Evolutionary conservation across 2,113 vertebrate species (phyloP), one percentile per base, ranked within the genome.

Genomic region (Phalacrocorax carbo): DNA sequence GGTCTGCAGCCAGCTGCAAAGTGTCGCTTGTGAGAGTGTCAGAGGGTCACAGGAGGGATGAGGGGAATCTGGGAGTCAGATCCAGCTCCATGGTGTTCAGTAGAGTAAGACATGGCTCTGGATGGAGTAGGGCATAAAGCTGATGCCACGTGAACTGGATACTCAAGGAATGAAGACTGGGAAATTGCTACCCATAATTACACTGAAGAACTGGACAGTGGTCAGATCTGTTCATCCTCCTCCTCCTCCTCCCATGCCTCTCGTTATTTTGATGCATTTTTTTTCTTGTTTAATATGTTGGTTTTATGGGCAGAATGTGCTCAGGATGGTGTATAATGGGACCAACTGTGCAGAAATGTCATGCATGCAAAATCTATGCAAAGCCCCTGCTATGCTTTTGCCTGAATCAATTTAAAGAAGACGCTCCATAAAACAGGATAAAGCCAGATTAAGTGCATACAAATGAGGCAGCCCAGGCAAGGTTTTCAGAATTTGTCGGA

Each of bases 341-440:
- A 93, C 94, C 97, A 96, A 97, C 97, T 96, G 95, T 97, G 97
- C 97, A 97, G 96, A 98, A 97, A 98, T 97, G 96, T 98, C 97
- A 97, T 96, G 96, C 97, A 92, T 97, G 96, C 93, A 1, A 98
- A 98, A 97, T 97, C 96, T 97, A 96, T 98, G 97, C 97, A 98
- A 98, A 97, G 89, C 96, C 66, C 72, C 86, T 91, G 95, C 95
- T 94, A 93, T 85, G 94, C 95, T 95, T 93, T 82, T 60, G 96
- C 96, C 97, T 95, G 96, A 97, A 97, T 97, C 96, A 95, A 97
- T 97, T 97, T 96, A 84, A 97, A 94, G 95, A 95, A 97, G 94
- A 97, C 15, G 90, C 95, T 96, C 96, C 94, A 98, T 97, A 97
- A 98, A 97, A 96, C 96, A 97, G 96, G 95, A 97, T 97, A 95